These are phyloP conservation scores for Pseudomyrmex sp. DNA, from an alignment of 1,140 invertebrate species.

Conservation along the genomic window DNA sequence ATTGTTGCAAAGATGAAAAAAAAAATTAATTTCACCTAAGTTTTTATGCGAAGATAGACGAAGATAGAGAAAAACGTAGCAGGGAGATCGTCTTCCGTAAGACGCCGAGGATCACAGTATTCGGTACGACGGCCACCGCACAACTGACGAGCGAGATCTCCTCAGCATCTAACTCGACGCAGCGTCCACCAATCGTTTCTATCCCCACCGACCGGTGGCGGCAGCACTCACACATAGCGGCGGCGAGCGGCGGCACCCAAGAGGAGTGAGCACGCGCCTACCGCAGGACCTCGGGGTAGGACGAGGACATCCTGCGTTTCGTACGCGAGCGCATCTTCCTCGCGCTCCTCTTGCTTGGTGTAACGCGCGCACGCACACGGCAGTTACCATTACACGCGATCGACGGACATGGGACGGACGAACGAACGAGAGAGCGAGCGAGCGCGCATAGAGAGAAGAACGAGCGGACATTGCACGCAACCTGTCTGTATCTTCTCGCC, in stretches of 20 bases:
- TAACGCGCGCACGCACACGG: slow-evolving; percentile 19
- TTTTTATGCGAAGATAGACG: not conserved
- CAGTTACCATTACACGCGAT: slow-evolving; percentile 52
- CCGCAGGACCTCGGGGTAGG: slow-evolving; percentile 41
- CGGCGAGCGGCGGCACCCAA: slow-evolving; percentile 62
- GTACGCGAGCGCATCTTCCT: slow-evolving; percentile 41
- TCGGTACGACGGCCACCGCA: slow-evolving; percentile 80
- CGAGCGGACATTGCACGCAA: slow-evolving; percentile 33
- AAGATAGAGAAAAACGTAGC: not conserved
- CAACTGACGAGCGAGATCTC: slow-evolving; percentile 82
- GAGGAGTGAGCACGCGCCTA: slow-evolving; percentile 67
- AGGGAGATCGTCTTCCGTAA: not conserved
- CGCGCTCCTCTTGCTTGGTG: not conserved
- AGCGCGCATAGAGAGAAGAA: slow-evolving; percentile 45
- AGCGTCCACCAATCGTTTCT: slow-evolving; percentile 81
- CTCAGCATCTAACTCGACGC: slow-evolving; percentile 81
- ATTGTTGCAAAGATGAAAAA: not conserved
- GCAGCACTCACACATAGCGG: slow-evolving; percentile 56
- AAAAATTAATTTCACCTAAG: not conserved
- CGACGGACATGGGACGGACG: slow-evolving; percentile 16
- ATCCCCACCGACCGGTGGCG: slow-evolving; percentile 73
- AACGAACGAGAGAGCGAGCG: slow-evolving; percentile 55
- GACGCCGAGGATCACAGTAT: slow-evolving; percentile 59
- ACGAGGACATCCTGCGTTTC: slow-evolving; percentile 56
- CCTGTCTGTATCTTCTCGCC: slow-evolving; percentile 61